Conservation (phyloP, 2,888 invertebrate species). For the Cantharis nigra region DNA sequence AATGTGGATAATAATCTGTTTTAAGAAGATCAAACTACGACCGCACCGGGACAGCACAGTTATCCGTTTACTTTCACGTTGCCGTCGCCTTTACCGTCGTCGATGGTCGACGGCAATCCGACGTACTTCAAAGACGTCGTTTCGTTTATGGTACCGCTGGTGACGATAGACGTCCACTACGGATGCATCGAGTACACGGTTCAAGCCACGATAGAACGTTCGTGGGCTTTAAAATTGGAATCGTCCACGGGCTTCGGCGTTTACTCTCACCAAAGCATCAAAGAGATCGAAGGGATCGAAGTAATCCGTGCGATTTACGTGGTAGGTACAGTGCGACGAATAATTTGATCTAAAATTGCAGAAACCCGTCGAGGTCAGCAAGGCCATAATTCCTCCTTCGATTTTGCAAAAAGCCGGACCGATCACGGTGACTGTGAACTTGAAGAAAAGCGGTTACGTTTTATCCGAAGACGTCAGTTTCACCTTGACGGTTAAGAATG, state of each 20-base stretch:
- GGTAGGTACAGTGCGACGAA: background rate
- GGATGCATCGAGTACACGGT: constrained; percentile 12
- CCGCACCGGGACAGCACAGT: constrained; percentile 2
- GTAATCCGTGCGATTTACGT: constrained; percentile 2
- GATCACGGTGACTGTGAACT: constrained; percentile 7
- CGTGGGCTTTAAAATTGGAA: constrained; percentile 14
- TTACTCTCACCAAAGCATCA: background rate
- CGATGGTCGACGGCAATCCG: constrained; percentile 17
- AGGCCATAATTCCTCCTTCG: constrained; percentile 10
- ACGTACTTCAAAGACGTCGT: constrained; percentile 13
- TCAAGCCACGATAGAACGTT: constrained; percentile 6
- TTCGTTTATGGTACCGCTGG: constrained; percentile 17
- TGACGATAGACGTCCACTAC: constrained; percentile 13
- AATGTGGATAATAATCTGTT: background rate
- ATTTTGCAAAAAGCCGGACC: constrained; percentile 9
- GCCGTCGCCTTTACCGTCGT: constrained; percentile 6
- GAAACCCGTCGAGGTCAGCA: constrained; percentile 13
- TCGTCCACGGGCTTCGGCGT: constrained; percentile 1
- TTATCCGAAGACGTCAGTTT: constrained; percentile 8
- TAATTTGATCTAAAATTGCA: background rate
- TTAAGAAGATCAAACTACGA: constrained; percentile 6
- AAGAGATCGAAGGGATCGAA: constrained; percentile 4
- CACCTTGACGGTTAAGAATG: constrained; percentile 8
- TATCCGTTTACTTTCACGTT: constrained; percentile 15
- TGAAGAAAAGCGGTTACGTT: constrained; percentile 10